These are phyloP conservation scores for Strigamia maritima DNA, from an alignment of 2,888 invertebrate species.

Conservation along the genomic window DNA sequence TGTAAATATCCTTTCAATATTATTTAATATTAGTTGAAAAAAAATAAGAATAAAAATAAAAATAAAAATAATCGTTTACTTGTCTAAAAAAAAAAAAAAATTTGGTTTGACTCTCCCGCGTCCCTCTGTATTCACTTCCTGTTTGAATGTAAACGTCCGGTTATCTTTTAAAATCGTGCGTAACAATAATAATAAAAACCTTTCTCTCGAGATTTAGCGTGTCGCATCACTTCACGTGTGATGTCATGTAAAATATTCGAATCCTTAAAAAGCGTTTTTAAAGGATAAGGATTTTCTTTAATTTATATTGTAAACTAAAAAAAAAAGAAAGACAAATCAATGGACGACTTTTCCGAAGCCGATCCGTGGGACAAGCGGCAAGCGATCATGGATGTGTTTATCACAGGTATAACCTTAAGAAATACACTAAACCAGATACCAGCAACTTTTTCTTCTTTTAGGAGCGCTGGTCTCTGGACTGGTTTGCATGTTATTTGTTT, in stretches of 20 bases:
- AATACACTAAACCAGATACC: neutral
- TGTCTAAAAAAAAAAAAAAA: no score
- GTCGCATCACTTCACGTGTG: neutral
- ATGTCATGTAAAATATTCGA: neutral
- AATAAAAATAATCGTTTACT: no score
- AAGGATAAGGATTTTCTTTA: neutral
- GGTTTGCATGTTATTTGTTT: neutral
- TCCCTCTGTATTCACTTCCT: neutral
- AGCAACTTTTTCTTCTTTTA: neutral
- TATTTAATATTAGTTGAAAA: no score
- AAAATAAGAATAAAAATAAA: no score
- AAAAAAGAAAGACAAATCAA: neutral
- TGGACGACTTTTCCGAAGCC: neutral
- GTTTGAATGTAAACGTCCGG: neutral
- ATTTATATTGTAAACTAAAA: neutral
- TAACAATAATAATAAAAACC: neutral
- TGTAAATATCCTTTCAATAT: no score
- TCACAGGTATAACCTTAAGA: neutral
- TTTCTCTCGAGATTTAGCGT: neutral
- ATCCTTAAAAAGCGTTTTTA: neutral
- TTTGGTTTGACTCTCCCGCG: no score
- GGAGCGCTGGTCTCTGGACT: neutral
- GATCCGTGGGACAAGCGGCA: constrained; percentile 11
- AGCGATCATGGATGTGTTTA: neutral
- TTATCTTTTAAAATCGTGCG: neutral